Evolutionary conservation across 2,888 invertebrate genomes (phyloP), one percentile per base, ranked within the genome.

Genomic region (Epirrhoe alternata): DNA sequence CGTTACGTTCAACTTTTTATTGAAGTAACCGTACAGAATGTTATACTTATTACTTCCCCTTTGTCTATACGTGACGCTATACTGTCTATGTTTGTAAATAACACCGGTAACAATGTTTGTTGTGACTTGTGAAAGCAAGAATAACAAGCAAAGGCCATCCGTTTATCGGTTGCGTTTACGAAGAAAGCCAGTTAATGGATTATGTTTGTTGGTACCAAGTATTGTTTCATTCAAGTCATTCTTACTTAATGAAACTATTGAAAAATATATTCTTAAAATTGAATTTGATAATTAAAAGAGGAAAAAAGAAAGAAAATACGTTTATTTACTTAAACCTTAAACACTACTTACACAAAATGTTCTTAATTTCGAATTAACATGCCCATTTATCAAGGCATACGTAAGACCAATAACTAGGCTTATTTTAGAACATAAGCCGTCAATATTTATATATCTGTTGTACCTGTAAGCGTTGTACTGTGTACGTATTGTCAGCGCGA

Each of bases 111-210:
- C 74, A 78, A 74, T 78, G 77, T 76, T 70, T 73, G 71, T 77
- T 79, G 77, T 77, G 77, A 81, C 77, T 77, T 77, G 78, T 78
- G 76, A 79, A 80, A 79, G 77, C 64, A 67, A 68, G 63, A 69
- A 61, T 67, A 66, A 66, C 69, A 68, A 60, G 68, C 64, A 47
- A 58, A 59, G 72, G 68, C 70, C 72, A 72, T 76, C 77, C 71
- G 71, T 68, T 76, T 58, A 71, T 73, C 72, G 49, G 30, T 33
- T 17, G 45, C 16, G 53, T 61, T 61, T 33, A 47, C 35, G n/a
- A 8, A 5, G 49, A 58, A 50, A 50, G 35, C 58, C 16, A 17
- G 49, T 30, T 24, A 12, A 33, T 16, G 35, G 2, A 16, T 10
- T 1, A 8, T 35, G 7, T 16, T 35, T 17, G n/a, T 24, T 12